Base-by-base conservation (phyloP, 2,113 vertebrate species). In the Gymnogyps californianus region DNA sequence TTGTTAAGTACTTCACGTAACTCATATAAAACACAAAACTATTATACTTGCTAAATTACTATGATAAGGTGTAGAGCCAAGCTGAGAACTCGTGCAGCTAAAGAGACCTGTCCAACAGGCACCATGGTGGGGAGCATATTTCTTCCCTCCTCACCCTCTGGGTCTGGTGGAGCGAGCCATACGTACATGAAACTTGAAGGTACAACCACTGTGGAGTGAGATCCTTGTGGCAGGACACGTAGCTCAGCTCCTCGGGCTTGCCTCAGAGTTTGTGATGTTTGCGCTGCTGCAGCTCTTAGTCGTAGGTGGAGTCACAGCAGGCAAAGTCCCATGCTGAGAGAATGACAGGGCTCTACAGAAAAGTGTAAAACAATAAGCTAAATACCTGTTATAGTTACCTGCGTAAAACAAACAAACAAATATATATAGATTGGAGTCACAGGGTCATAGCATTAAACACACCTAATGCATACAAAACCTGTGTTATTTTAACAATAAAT, bases 121-220 rank as follows among this genome's bases (percentile, higher is more conserved):
- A 51, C 13, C 8, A 6, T 7, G 13, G 13, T 52, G 57, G 25
- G 34, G 20, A 51, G 17, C 20, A 7, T 64, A 57, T 64, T 76
- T 85, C 12, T 69, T 69, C 19, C 34, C 25, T 74, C 31, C 18
- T 72, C n/a, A 10, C 13, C 4, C 26, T 47, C 47, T 51, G 28
- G 12, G 20, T 62, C 20, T 75, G 42, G 36, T 1, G 3, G 49
- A 69, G 16, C 0, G 1, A 76, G 57, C 26, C 6, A 3, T 54
- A 46, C 0, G 0, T 47, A 24, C 13, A 2, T 12, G 36, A 42
- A 81, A 40, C 51, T 58, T 58, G 51, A 52, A 52, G 31, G 17
- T 57, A 26, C 16, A 85, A 2, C 34, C 16, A 17, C 17, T 70
- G n/a, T 44, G 21, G 26, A 69, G 26, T 25, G 38, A 52, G 38